A percentile compares a stretch with the other conserved stretches of the same genome.
Evolutionary conservation across 2,888 invertebrate genomes (phyloP).

Genomic region (Hydroisotoma schaefferi): DNA sequence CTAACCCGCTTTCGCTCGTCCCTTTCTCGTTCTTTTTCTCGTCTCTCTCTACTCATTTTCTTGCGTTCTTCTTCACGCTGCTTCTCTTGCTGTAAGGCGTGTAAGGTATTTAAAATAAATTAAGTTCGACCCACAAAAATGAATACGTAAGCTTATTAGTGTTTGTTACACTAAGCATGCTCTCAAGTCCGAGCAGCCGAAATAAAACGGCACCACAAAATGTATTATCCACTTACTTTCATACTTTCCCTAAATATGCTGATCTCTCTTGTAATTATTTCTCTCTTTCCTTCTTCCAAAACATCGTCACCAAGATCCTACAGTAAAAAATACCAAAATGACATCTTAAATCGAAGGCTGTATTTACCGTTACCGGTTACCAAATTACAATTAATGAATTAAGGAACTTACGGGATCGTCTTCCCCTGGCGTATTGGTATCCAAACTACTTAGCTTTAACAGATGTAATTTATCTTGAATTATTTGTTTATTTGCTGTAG

Average conservation of each 20-base stretch:
- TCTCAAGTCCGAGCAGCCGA: background rate
- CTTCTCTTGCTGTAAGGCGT: constrained; percentile 62
- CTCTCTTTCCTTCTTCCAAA: constrained; percentile 93
- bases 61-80: constrained; percentile 63
- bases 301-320: constrained; percentile 67
- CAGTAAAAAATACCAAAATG: constrained; percentile 1
- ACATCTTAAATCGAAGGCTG: too few species aligned
- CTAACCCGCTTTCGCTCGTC: constrained; percentile 53
- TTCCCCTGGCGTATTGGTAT: constrained; percentile 9
- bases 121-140: too few species aligned
- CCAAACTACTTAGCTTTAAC: constrained; percentile 46
- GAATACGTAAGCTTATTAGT: too few species aligned
- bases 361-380: too few species aligned
- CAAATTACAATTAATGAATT: background rate
- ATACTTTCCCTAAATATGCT: constrained; percentile 95
- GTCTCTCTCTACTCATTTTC: constrained; percentile 49
- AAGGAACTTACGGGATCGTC: constrained; percentile 4
- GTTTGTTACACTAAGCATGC: too few species aligned
- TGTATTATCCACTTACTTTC: constrained; percentile 64
- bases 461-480: constrained; percentile 47
- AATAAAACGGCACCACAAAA: background rate
- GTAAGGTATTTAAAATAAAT: too few species aligned
- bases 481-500: constrained; percentile 38
- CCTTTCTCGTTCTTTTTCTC: constrained; percentile 52
- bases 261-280: constrained; percentile 94